Conservation (phyloP, 2,888 invertebrate genomes). For the Hirudinaria manillensis region DNA sequence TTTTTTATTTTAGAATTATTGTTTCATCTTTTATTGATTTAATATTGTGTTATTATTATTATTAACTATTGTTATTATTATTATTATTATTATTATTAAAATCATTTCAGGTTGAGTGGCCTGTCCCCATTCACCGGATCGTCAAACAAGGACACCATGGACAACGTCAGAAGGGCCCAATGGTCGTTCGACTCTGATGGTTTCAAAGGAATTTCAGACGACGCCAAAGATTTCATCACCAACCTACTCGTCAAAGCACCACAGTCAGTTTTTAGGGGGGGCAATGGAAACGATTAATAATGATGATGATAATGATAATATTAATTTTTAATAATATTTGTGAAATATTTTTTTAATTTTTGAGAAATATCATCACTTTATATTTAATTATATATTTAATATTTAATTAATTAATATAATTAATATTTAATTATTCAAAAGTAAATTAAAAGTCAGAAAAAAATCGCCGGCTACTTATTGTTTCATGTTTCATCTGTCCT, state of each 20-base stretch:
- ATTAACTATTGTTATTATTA: no score
- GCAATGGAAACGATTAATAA: no score
- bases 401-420: not conserved
- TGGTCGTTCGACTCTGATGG: slow-evolving; percentile 98
- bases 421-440: no score
- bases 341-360: not conserved
- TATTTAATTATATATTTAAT: not conserved
- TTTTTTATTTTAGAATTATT: not conserved
- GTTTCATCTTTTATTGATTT: no score
- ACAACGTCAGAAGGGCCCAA: slow-evolving; percentile 95
- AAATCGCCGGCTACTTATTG: no score
- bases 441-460: no score
- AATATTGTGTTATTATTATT: no score
- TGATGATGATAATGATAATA: no score
- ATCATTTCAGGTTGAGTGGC: slow-evolving; percentile 72
- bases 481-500: no score
- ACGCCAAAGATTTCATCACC: slow-evolving; percentile 95
- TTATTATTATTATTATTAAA: not conserved
- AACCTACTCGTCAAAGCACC: slow-evolving; percentile 73
- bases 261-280: slow-evolving; percentile 63
- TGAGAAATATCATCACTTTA: not conserved
- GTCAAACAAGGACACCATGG: slow-evolving; percentile 92
- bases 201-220: slow-evolving; percentile 86
- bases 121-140: slow-evolving; percentile 98
- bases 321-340: not conserved